Conservation (phyloP, 2,113 vertebrate genomes). For the Thalassarche chlororhynchos region DNA sequence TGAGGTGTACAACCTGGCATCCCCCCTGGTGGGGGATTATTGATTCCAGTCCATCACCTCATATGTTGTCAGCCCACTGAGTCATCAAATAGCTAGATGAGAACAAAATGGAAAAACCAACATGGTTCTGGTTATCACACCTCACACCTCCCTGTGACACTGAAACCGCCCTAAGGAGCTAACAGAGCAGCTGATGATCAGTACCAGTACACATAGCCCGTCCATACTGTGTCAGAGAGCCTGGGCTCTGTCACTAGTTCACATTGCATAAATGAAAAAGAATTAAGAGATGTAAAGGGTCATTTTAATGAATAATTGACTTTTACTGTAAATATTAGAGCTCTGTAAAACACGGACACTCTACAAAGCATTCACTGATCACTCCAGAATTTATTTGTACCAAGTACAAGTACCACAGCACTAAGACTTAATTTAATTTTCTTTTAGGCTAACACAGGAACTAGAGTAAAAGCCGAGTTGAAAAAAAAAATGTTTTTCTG, state of each 20-base stretch:
- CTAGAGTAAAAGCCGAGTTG: not conserved
- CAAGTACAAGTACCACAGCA: not conserved
- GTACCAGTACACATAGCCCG: rapidly evolving
- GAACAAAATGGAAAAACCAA: not conserved
- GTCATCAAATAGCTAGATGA: not conserved
- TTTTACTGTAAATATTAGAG: not conserved
- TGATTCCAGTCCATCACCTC: not conserved
- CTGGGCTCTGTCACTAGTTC: not conserved
- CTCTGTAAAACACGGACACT: not conserved
- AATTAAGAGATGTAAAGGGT: not conserved
- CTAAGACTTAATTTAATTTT: not conserved
- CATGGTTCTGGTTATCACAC: not conserved
- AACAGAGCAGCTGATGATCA: not conserved
- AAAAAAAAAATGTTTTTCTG: not conserved
- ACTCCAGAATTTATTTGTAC: not conserved
- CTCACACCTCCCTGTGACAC: not conserved
- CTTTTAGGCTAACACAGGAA: not conserved
- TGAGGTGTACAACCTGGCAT: not conserved
- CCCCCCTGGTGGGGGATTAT: too few relatives aligned
- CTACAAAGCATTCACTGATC: not conserved
- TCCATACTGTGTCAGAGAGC: not conserved
- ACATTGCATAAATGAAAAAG: not conserved
- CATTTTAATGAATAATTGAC: not conserved
- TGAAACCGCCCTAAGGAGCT: not conserved
- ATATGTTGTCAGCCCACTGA: not conserved